Base-by-base conservation (phyloP, 2,888 invertebrate genomes). In the Agrochola lychnidis region DNA sequence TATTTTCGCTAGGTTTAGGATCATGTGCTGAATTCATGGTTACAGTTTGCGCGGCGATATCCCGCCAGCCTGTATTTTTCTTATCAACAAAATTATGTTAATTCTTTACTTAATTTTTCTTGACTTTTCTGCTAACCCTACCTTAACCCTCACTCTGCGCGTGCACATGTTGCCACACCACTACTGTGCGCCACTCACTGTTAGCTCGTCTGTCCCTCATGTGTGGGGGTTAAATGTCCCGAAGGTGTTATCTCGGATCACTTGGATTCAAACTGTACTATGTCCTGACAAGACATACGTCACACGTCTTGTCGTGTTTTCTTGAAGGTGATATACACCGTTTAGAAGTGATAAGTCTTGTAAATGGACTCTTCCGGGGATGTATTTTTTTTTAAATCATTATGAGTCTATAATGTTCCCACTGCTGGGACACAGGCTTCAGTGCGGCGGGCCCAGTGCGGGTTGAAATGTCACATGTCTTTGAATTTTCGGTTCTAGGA, bases 181-280 rank as follows among this genome's bases (percentile, higher is more conserved):
- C 87, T 73, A 88, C 87, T 88, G 82, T 88, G 75, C 76, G 88
- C 79, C 87, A 86, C 88, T 87, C 87, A 84, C 74, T 70, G 78
- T 83, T 85, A 76, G 75, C 75, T 25, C 75, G 69, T 74, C 74
- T 56, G 78, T 76, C 77, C 48, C 25, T 81, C 84, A 70, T 4
- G 66, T 25, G 51, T 48, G 70, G 66, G 66, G 79, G 73, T 81
- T 83, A 83, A 67, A 83, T 67, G 51, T 83, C 51, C 16, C 16
- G n/a, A 62, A 83, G 56, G 69, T 79, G 80, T 16, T 83, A 73
- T 81, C 81, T 79, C 0, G n/a, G 19, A 81, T 81, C 68, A 64
- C 4, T 4, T 3, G 14, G 59, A 61, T 48, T n/a, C 45, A 45
- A 64, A 64, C 56, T n/a, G 25, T 45, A 14, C 19, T 9, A 2